Evolutionary conservation across 2,888 invertebrate genomes (phyloP).

Genomic region (Lamellibrachia satsuma): DNA sequence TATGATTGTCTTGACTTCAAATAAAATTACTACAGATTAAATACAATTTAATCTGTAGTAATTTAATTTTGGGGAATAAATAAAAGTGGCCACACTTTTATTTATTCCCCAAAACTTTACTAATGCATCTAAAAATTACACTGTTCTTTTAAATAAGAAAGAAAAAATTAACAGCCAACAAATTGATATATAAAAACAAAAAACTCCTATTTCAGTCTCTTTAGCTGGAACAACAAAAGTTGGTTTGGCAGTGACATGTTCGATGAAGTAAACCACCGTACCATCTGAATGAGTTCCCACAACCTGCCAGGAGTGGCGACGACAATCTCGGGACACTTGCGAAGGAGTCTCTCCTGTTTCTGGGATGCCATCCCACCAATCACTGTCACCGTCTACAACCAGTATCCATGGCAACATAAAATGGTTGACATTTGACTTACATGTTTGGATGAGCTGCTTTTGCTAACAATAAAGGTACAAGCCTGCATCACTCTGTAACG

Average conservation of each 20-base stretch:
- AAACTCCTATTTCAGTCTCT: background rate
- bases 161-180: background rate
- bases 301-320: conserved; percentile 96
- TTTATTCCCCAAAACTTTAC: background rate
- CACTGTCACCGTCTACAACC: conserved; percentile 76
- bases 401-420: background rate
- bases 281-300: conserved; percentile 89
- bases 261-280: conserved; percentile 35
- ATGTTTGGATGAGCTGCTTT: background rate
- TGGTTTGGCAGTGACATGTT: background rate
- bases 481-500: too few relatives aligned
- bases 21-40: background rate
- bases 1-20: background rate
- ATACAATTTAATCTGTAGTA: too few relatives aligned
- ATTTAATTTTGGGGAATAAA: too few relatives aligned
- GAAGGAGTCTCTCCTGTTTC: conserved; percentile 88
- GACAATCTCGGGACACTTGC: conserved; percentile 85
- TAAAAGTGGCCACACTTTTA: background rate
- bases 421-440: background rate
- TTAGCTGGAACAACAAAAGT: background rate
- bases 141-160: background rate
- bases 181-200: background rate
- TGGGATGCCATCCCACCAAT: conserved; percentile 94
- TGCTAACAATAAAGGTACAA: background rate
- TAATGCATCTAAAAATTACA: background rate